Evolutionary conservation across 2,797 vertebrate species (phyloP).

Genomic region (Falco biarmicus): DNA sequence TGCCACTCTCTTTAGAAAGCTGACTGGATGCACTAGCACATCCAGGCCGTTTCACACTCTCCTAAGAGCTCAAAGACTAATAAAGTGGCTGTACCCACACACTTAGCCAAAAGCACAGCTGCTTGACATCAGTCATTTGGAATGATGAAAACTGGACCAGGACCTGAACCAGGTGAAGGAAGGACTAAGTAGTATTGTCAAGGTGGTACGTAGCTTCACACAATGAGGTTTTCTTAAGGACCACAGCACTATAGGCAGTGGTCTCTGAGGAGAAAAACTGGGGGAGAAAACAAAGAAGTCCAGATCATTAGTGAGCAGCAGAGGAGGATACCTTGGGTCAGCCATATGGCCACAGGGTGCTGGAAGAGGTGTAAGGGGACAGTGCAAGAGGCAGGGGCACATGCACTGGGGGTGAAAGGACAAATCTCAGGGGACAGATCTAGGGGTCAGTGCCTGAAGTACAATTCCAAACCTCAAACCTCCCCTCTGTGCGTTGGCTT

Average conservation of each 20-base stretch:
- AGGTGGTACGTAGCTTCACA: neutral
- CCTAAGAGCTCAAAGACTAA: neutral
- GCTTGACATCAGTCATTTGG: neutral
- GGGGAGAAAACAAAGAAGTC: neutral
- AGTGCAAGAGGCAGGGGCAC: neutral
- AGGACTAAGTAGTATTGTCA: neutral
- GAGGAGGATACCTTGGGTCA: neutral
- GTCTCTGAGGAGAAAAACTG: neutral
- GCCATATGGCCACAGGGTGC: neutral
- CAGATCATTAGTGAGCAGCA: neutral
- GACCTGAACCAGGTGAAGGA: neutral
- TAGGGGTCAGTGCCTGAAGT: neutral
- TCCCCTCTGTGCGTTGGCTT: neutral
- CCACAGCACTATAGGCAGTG: neutral
- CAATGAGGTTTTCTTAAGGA: neutral
- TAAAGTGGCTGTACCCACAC: neutral
- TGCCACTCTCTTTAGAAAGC: neutral
- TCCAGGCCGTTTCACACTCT: neutral
- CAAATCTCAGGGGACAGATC: neutral
- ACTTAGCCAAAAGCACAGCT: neutral
- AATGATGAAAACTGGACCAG: neutral
- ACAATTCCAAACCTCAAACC: neutral
- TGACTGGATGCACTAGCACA: neutral
- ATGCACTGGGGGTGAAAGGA: neutral
- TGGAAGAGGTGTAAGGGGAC: neutral